These are phyloP conservation scores for Lophotis ruficrista DNA, from an alignment of 2,113 vertebrate genomes.

Conservation along the genomic window DNA sequence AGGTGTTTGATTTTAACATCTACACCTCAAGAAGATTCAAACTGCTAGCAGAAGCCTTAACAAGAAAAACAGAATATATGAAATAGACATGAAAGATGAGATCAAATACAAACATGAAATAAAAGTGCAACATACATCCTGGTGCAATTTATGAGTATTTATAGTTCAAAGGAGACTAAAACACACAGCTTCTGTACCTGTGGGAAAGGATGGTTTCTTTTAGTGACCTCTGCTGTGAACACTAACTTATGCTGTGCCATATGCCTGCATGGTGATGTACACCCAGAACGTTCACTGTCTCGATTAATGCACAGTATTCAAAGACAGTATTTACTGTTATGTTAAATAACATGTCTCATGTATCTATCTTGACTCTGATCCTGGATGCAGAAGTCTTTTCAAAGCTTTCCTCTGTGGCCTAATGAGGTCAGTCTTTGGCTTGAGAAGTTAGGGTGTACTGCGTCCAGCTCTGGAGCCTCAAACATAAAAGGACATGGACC, in stretches of 20 bases:
- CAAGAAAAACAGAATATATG: neutral
- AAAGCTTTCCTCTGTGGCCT: neutral
- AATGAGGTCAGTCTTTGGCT: neutral
- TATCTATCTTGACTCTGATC: neutral
- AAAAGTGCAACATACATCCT: neutral
- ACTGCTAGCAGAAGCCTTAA: neutral
- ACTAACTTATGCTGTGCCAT: neutral
- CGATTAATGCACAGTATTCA: neutral
- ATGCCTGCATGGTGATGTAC: neutral
- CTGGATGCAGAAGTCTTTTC: neutral
- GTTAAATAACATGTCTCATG: neutral
- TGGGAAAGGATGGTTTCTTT: neutral
- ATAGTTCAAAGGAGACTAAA: neutral
- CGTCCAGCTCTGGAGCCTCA: too few relatives aligned
- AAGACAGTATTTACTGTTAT: neutral
- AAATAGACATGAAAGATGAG: neutral
- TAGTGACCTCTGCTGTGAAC: neutral
- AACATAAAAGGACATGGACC: too few relatives aligned
- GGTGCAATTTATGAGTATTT: neutral
- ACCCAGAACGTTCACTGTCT: accelerated
- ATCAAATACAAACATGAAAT: neutral
- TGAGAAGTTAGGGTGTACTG: neutral
- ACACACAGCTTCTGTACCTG: neutral
- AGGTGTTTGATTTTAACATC: neutral
- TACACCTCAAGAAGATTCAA: neutral